Base-by-base conservation (phyloP, 2,113 vertebrate species). In the Bujurquina vittata region DNA sequence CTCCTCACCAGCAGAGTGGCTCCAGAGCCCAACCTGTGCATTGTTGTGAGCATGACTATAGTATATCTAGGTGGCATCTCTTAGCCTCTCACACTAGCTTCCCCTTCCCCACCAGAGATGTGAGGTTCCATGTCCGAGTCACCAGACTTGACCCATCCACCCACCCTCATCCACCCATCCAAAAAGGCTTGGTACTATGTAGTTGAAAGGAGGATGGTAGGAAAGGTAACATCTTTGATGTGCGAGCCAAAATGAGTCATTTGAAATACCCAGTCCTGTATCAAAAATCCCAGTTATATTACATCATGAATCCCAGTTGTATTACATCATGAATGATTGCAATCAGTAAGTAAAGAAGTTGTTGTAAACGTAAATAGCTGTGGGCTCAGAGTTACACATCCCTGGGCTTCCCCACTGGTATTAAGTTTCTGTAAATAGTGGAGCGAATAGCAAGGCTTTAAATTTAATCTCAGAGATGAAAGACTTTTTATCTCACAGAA, bases 321-420 rank as follows among this genome's bases (percentile, higher is more conserved):
- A 49, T 69, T 49, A 49, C 43, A 29, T 3, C 15, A 69, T 49
- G 0, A 69, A 69, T 49, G 8, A 12, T 10, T 29, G n/a, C 29
- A 10, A 17, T 74, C 26, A 33, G 83, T 57, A 82, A 77, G 72
- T 23, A 79, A 0, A 12, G 54, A 81, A 29, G 37, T 67, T 49
- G 72, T 55, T 75, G 5, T 15, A 14, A 57, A 85, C 31, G 60
- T 72, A 87, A 84, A 87, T 65, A 80, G 78, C 57, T 55, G 40
- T 2, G 4, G n/a, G 10, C 14, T 55, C 8, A 35, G 57, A 35
- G 73, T 2, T 6, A 0, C 74, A 9, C 3, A 18, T 59, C n/a
- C 14, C 52, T 14, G 3, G 14, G 61, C 87, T 85, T 85, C 79
- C 83, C 61, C 46, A 57, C 58, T 65, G 75, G 72, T 26, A 33